A percentile compares a stretch with the other conserved stretches of the same genome.
phyloP scores from a whole-genome alignment of 37 sponge, comb jelly and placozoan species.

The Hormiphora californensis region DNA sequence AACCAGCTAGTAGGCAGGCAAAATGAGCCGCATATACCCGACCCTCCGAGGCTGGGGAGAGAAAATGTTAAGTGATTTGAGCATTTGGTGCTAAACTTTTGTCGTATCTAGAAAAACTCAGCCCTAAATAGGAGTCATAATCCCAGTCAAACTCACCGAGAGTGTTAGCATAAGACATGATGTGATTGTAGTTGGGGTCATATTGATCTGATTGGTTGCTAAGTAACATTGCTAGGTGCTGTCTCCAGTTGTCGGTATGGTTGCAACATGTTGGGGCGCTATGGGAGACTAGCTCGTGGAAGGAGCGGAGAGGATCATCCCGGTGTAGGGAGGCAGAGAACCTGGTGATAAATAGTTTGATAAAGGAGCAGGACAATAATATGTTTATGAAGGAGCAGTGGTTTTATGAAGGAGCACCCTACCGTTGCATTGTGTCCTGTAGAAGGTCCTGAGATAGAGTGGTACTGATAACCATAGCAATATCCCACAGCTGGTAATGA shows the following conservation, averaged over 20 bases:
- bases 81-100: not conserved
- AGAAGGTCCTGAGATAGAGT: not conserved
- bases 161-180: not conserved
- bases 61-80: not conserved
- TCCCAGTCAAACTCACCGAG: slow-evolving; percentile 19
- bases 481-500: slow-evolving; percentile 13
- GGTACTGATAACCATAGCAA: slow-evolving; percentile 29
- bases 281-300: not conserved
- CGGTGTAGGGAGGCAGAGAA: not conserved
- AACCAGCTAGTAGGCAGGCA: slow-evolving; percentile 5
- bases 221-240: slow-evolving; percentile 14
- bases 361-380: too few species aligned
- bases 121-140: too few species aligned
- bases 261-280: not conserved
- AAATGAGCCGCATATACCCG: slow-evolving; percentile 29
- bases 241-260: not conserved
- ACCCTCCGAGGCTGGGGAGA: slow-evolving; percentile 14
- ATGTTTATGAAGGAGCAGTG: too few species aligned
- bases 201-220: slow-evolving; percentile 7
- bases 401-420: too few species aligned
- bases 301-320: slow-evolving; percentile 24
- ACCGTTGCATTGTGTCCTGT: slow-evolving; percentile 37
- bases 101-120: too few species aligned
- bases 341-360: not conserved
- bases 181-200: slow-evolving; percentile 27